phyloP scores from a whole-genome alignment of 2,888 invertebrate genomes.

The Slavum lentiscoides region DNA sequence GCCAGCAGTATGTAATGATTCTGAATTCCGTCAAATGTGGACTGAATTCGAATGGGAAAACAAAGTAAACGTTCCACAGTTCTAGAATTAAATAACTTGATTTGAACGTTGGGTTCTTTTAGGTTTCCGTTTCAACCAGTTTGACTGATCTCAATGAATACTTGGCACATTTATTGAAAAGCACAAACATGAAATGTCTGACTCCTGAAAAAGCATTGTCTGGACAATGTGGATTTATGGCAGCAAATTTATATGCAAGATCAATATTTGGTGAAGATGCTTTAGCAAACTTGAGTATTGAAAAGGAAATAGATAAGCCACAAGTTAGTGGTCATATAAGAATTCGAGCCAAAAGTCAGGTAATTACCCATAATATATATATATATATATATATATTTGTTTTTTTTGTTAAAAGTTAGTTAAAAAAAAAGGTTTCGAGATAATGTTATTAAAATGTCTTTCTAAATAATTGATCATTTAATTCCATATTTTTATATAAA shows the following conservation, averaged over 20 bases:
- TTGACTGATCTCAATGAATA: slow-evolving; percentile 92
- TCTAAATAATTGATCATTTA: too few species aligned
- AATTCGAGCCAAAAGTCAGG: slow-evolving; percentile 97
- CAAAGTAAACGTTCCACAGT: slow-evolving; percentile 68
- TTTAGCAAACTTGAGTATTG: slow-evolving; percentile 96
- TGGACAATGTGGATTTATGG: slow-evolving; percentile 99
- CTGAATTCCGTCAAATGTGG: slow-evolving; percentile 99
- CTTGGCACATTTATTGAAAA: slow-evolving; percentile 84
- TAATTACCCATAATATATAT: slow-evolving; percentile 59
- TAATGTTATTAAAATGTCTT: too few species aligned
- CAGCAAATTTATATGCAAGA: slow-evolving; percentile 98
- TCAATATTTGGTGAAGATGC: slow-evolving; percentile 99
- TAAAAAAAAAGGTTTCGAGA: neutral
- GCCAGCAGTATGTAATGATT: slow-evolving; percentile 90
- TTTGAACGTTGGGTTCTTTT: slow-evolving; percentile 35
- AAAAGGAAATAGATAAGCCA: slow-evolving; percentile 86
- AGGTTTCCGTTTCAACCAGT: slow-evolving; percentile 87
- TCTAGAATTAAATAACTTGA: neutral
- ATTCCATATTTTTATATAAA: too few species aligned
- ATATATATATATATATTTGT: neutral
- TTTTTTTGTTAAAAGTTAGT: neutral
- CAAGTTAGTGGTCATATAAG: slow-evolving; percentile 96
- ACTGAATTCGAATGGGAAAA: slow-evolving; percentile 99
- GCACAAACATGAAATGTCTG: slow-evolving; percentile 98
- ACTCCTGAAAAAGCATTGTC: slow-evolving; percentile 77